A percentile compares a stretch with the other conserved stretches of the same genome.
These are phyloP conservation scores for Acleris sparsana DNA, from an alignment of 2,888 invertebrate species.

Conservation along the genomic window DNA sequence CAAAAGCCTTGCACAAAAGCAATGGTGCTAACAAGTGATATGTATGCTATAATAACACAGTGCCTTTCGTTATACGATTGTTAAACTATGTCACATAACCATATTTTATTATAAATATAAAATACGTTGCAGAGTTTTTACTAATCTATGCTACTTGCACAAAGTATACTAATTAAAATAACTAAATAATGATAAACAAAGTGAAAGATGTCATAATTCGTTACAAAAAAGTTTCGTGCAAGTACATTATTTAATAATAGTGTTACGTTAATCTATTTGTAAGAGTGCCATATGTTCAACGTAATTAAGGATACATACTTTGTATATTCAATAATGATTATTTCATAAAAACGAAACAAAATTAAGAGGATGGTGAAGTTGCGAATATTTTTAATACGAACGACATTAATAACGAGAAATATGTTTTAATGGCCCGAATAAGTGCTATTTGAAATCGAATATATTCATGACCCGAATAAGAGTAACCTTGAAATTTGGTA, in stretches of 20 bases:
- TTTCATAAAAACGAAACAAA: slow-evolving; percentile 11
- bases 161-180: not conserved
- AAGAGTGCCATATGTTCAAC: slow-evolving; percentile 24
- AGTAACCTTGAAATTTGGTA: too few species aligned
- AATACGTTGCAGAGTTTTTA: slow-evolving; percentile 13
- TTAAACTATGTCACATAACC: not conserved
- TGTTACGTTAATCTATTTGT: slow-evolving; percentile 11
- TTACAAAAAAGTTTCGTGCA: not conserved
- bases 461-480: too few species aligned
- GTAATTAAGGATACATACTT: slow-evolving; percentile 5
- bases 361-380: too few species aligned
- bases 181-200: not conserved
- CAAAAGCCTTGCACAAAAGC: slow-evolving; percentile 12
- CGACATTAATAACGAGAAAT: too few species aligned
- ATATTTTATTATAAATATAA: too few species aligned
- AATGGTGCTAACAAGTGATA: slow-evolving; percentile 32
- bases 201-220: too few species aligned
- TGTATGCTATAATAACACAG: slow-evolving; percentile 17
- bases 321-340: slow-evolving; percentile 6
- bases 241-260: slow-evolving; percentile 8
- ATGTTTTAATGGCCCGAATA: too few species aligned
- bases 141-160: not conserved
- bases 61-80: slow-evolving; percentile 29
- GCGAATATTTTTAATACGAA: too few species aligned
- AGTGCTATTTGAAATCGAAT: too few species aligned